Evolutionary conservation across 2,797 vertebrate genomes (phyloP).

Genomic region (Neomorphus geoffroyi): DNA sequence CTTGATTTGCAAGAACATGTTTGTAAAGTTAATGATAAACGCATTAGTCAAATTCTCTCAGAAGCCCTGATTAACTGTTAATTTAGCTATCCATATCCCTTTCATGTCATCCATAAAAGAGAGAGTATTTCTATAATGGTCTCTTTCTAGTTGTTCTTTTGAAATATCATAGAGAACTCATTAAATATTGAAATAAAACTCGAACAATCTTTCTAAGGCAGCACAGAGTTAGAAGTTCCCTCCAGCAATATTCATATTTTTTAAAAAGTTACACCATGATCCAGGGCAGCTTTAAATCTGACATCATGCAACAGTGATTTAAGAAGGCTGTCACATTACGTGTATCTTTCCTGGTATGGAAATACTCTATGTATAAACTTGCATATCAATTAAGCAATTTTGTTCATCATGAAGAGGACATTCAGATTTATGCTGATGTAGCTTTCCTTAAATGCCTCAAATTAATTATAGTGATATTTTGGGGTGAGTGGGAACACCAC

Average conservation of each 20-base stretch:
- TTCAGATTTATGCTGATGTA: background rate
- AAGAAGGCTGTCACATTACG: background rate
- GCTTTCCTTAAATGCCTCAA: background rate
- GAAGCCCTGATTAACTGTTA: constrained; percentile 56
- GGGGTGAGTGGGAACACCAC: background rate
- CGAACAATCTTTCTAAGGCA: constrained; percentile 1
- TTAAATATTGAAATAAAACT: constrained; percentile 56
- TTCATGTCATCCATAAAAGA: constrained; percentile 54
- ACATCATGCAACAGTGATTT: background rate
- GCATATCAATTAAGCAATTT: background rate
- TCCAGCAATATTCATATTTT: background rate
- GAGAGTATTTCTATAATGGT: background rate
- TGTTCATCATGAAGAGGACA: background rate
- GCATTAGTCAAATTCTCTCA: constrained; percentile 47
- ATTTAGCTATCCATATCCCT: constrained; percentile 42
- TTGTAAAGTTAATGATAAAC: constrained; percentile 58
- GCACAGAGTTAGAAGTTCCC: background rate
- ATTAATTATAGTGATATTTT: background rate
- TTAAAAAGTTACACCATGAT: background rate
- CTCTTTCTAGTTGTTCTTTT: constrained; percentile 47
- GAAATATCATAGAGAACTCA: constrained; percentile 39
- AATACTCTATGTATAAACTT: background rate
- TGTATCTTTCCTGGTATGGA: background rate
- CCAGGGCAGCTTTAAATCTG: background rate
- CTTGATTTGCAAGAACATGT: constrained; percentile 17